phyloP scores from a whole-genome alignment of 2,797 vertebrate genomes.

The Pteronotus mesoamericanus region DNA sequence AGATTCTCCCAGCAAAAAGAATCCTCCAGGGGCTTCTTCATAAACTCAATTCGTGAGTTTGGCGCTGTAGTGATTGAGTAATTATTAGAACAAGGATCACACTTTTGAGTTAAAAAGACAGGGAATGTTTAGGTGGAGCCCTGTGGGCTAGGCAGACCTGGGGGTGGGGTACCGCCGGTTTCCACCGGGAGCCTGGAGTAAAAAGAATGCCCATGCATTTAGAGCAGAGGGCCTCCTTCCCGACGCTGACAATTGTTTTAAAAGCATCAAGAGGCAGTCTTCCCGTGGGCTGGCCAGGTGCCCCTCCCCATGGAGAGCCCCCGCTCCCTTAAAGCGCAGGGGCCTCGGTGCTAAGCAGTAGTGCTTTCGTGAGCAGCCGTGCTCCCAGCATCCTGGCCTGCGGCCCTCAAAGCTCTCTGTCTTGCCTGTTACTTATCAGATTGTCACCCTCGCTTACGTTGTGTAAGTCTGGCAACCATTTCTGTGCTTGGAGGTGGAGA shows the following conservation, averaged over 20 bases:
- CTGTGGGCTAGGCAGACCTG: background rate
- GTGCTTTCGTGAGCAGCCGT: fast-evolving
- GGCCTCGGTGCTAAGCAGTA: fast-evolving
- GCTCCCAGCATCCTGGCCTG: background rate
- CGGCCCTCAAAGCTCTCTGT: background rate
- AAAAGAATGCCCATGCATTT: background rate
- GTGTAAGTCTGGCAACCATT: background rate
- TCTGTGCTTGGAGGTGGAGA: background rate
- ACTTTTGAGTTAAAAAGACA: background rate
- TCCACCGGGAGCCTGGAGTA: background rate
- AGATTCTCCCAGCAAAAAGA: background rate
- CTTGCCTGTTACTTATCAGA: no score
- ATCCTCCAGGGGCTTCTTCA: background rate
- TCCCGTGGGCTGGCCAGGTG: background rate
- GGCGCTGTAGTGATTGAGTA: background rate
- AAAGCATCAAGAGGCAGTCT: background rate
- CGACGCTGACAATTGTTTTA: background rate
- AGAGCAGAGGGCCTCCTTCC: background rate
- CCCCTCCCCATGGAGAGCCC: background rate
- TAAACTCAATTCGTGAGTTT: background rate
- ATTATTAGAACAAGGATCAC: background rate
- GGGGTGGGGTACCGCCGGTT: background rate
- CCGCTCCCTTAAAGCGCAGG: fast-evolving
- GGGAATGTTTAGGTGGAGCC: background rate
- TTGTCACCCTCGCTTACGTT: background rate